Conservation (phyloP, 2,113 vertebrate species). For the Psammodynastes pulverulentus region DNA sequence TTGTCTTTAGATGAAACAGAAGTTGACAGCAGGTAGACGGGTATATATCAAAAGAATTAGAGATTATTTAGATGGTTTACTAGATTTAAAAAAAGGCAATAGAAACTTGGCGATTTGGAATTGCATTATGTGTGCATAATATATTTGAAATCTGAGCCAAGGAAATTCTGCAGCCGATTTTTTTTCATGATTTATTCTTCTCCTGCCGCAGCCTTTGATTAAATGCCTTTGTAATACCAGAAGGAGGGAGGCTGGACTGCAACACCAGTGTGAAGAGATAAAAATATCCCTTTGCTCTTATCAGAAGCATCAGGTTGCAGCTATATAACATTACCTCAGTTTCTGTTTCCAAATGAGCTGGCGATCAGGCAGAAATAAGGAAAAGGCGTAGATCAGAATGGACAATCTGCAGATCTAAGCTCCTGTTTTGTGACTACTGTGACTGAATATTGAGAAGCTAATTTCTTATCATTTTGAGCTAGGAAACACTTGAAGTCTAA, state of each 20-base stretch:
- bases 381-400: not conserved
- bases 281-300: not conserved
- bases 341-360: constrained; percentile 6
- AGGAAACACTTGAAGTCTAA: not conserved
- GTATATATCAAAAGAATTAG: not conserved
- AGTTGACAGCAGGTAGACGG: not conserved
- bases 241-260: not conserved
- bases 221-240: not conserved
- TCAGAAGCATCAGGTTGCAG: not conserved
- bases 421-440: not conserved
- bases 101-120: not conserved
- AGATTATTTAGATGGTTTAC: not conserved
- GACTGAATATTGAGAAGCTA: not conserved
- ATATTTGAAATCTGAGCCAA: not conserved
- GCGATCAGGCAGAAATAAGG: not conserved
- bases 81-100: not conserved
- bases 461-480: not conserved
- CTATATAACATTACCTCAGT: not conserved
- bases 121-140: not conserved
- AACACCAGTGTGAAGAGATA: not conserved
- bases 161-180: not conserved
- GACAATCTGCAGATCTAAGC: not conserved
- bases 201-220: not conserved
- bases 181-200: not conserved
- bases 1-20: not conserved